Evolutionary conservation across 2,113 vertebrate species (phyloP).

Genomic region (Sinosuthora webbiana): DNA sequence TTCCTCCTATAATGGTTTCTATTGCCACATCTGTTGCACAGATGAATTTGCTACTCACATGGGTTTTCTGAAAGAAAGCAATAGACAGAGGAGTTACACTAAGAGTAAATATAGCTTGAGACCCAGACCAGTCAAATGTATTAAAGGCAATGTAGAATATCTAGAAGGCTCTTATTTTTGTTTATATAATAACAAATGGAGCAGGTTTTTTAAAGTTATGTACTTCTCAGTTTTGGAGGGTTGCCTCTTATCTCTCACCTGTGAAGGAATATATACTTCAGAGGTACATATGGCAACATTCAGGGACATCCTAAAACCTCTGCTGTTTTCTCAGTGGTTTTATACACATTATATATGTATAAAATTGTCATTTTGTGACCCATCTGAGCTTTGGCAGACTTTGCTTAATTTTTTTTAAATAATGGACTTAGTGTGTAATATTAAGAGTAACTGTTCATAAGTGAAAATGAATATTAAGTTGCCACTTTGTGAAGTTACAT

Average conservation of each 20-base stretch:
- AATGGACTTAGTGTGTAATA: background rate
- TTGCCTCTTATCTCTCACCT: background rate
- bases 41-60: rapidly evolving
- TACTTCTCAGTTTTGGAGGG: background rate
- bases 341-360: rapidly evolving
- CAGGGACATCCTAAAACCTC: background rate
- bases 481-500: background rate
- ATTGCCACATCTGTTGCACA: background rate
- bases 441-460: background rate
- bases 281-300: background rate
- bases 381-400: background rate
- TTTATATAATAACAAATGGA: background rate
- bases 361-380: background rate
- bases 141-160: background rate
- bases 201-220: background rate
- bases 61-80: background rate
- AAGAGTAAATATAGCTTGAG: background rate
- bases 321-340: background rate
- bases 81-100: background rate
- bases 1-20: background rate
- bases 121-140: background rate
- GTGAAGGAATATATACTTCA: background rate
- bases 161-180: background rate
- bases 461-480: background rate
- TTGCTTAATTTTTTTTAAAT: background rate